These are phyloP conservation scores for Bombyx mandarina DNA, from an alignment of 1,140 invertebrate species.

Conservation along the genomic window DNA sequence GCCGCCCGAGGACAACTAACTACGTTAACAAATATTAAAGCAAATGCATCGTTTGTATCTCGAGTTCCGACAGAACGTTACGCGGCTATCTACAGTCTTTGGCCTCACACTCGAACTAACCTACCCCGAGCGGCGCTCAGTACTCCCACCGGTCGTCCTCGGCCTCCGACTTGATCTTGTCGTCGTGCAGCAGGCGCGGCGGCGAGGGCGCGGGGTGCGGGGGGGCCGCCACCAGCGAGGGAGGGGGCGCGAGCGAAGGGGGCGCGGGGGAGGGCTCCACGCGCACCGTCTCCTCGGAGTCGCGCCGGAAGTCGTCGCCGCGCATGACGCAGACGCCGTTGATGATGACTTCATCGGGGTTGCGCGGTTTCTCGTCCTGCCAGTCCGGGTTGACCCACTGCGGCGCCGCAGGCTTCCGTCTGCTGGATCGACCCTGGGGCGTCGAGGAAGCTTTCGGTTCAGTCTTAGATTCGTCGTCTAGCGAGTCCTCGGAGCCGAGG, in stretches of 20 bases:
- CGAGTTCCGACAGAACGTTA: conserved; percentile 1
- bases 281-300: conserved; percentile 78
- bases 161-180: conserved; percentile 60
- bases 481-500: conserved; percentile 82
- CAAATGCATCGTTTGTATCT: conserved; percentile 66
- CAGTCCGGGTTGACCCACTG: conserved; percentile 97
- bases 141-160: conserved; percentile 69
- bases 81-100: conserved; percentile 58
- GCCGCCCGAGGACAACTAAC: not conserved
- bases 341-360: conserved; percentile 86
- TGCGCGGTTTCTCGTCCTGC: conserved; percentile 78
- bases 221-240: conserved; percentile 27
- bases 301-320: conserved; percentile 78
- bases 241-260: conserved; percentile 58
- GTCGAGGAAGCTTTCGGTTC: conserved; percentile 58
- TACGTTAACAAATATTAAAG: conserved; percentile 59
- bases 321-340: conserved; percentile 94
- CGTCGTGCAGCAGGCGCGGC: conserved; percentile 45
- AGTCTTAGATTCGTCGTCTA: conserved; percentile 73
- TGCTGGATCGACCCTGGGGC: conserved; percentile 72
- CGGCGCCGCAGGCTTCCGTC: conserved; percentile 94
- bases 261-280: conserved; percentile 79
- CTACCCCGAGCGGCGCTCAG: conserved; percentile 20
- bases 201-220: conserved; percentile 26
- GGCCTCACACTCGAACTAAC: conserved; percentile 50